Percentiles rank a stretch among this genome's conserved stretches.
Conservation (phyloP, 1,140 invertebrate genomes). For the Calephelis virginiensis region DNA sequence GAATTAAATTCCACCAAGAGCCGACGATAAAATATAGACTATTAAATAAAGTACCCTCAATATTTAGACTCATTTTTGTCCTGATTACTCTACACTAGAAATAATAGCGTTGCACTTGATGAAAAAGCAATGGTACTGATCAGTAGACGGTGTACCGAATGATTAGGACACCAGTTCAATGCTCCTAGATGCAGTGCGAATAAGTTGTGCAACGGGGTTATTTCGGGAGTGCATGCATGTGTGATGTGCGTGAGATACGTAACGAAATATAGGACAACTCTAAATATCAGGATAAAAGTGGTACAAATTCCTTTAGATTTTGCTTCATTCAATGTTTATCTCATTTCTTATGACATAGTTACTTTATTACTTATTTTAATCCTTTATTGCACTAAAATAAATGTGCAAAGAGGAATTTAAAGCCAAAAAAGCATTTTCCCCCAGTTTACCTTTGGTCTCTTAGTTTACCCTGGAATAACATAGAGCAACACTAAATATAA, state of each 20-base stretch:
- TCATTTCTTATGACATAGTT: not conserved
- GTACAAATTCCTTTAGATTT: not conserved
- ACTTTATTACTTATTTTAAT: too few relatives aligned
- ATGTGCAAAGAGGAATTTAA: too few relatives aligned
- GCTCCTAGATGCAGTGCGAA: conserved; percentile 71
- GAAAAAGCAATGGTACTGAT: conserved; percentile 65
- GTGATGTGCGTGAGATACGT: conserved; percentile 29
- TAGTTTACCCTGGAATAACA: too few relatives aligned
- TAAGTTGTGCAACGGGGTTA: conserved; percentile 71
- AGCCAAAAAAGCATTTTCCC: too few relatives aligned
- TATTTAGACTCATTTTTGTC: conserved; percentile 52
- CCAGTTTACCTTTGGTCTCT: too few relatives aligned
- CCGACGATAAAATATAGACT: not conserved
- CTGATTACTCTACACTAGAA: conserved; percentile 5
- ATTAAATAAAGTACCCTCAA: conserved; percentile 52
- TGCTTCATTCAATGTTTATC: not conserved
- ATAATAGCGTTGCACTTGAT: conserved; percentile 51
- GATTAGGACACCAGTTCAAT: conserved; percentile 71
- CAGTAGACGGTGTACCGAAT: conserved; percentile 47
- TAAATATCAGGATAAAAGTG: conserved; percentile 17
- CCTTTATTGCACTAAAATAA: too few relatives aligned
- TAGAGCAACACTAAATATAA: too few relatives aligned
- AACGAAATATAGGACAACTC: conserved; percentile 36
- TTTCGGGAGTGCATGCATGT: conserved; percentile 58
- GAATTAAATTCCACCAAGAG: too few relatives aligned